A percentile compares a stretch with the other conserved stretches of the same genome.
These are phyloP conservation scores for Erebia epiphron DNA, from an alignment of 2,888 invertebrate species.

Conservation along the genomic window DNA sequence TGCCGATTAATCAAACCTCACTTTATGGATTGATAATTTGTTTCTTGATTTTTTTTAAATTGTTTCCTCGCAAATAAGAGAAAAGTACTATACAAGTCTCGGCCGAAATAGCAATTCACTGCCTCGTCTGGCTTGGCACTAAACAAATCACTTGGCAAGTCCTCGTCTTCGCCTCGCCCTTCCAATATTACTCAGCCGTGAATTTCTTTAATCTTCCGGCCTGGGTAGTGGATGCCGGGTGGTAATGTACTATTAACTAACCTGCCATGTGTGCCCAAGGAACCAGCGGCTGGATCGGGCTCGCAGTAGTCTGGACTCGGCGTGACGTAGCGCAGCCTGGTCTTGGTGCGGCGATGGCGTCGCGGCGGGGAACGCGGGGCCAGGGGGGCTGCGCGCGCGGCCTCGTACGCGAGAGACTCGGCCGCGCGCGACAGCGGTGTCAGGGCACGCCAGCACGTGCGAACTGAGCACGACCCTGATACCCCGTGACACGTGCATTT, in stretches of 20 bases:
- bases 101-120: no score
- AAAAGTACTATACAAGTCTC: no score
- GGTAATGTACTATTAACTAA: conserved; percentile 48
- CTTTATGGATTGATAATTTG: no score
- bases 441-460: conserved; percentile 91
- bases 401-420: conserved; percentile 71
- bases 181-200: no score
- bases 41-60: no score
- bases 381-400: conserved; percentile 67
- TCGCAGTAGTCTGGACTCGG: conserved; percentile 94
- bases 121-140: no score
- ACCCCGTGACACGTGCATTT: conserved; percentile 94
- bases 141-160: no score
- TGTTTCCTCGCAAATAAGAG: no score
- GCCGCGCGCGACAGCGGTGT: conserved; percentile 85
- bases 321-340: conserved; percentile 88
- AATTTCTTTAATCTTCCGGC: no score
- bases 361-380: conserved; percentile 66
- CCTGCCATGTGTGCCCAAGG: conserved; percentile 90
- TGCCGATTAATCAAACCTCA: no score
- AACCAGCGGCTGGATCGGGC: conserved; percentile 87
- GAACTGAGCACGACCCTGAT: conserved; percentile 91
- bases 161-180: no score
- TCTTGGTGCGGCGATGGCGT: conserved; percentile 67
- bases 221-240: no score